Percentiles rank a stretch among this genome's conserved stretches.
Evolutionary conservation across 2,797 vertebrate species (phyloP).

Genomic region (Pelodytes ibericus): DNA sequence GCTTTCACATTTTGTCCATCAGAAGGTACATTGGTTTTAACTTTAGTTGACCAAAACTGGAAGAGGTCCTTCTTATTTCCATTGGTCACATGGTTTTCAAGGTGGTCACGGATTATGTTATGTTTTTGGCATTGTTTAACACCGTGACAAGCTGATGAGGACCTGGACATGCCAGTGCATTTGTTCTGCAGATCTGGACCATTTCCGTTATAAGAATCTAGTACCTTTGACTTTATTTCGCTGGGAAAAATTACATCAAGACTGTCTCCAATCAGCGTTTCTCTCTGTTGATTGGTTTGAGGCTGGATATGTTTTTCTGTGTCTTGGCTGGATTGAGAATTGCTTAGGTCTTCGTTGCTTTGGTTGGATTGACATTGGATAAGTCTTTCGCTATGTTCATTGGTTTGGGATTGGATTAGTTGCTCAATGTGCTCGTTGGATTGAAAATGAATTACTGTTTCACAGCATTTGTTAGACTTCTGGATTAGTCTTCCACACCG

Average conservation of each 20-base stretch:
- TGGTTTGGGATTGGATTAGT: background rate
- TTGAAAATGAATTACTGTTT: background rate
- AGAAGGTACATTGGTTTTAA: background rate
- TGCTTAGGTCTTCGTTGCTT: background rate
- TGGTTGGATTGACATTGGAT: background rate
- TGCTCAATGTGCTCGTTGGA: background rate
- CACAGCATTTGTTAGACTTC: no score
- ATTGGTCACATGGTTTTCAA: background rate
- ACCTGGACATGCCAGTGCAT: background rate
- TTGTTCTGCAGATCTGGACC: background rate
- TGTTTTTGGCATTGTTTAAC: background rate
- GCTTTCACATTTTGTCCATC: background rate
- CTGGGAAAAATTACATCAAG: background rate
- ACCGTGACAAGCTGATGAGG: background rate
- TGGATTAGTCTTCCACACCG: background rate
- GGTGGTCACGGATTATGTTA: background rate
- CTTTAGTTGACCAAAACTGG: slow-evolving; percentile 36
- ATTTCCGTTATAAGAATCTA: background rate
- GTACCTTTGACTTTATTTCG: background rate
- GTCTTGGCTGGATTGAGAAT: background rate
- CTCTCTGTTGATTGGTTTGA: background rate
- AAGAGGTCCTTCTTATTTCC: slow-evolving; percentile 26
- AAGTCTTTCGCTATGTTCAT: background rate
- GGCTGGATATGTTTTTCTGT: background rate
- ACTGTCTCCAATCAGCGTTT: background rate